These are phyloP conservation scores for Apodemia zela DNA, from an alignment of 2,888 invertebrate genomes.

Conservation along the genomic window DNA sequence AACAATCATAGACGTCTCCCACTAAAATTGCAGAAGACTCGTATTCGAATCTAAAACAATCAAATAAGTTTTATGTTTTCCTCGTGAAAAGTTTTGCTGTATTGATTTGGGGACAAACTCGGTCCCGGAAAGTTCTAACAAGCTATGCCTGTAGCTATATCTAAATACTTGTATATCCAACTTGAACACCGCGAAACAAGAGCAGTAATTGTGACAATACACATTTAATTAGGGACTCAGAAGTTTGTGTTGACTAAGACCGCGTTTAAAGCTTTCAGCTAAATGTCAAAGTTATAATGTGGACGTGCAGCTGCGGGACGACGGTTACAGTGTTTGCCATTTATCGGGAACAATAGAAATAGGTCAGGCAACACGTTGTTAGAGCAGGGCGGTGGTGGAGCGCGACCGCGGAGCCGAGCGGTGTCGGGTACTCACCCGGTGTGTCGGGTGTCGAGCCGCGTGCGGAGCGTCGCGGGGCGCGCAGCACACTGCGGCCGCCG, in stretches of 20 bases:
- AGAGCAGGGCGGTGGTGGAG: constrained; percentile 24
- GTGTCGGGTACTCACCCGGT: constrained; percentile 9
- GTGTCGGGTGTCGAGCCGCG: constrained; percentile 21
- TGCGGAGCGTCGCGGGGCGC: constrained; percentile 25
- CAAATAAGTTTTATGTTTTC: not conserved
- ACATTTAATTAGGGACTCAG: not conserved
- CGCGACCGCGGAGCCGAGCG: not conserved
- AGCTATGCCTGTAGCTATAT: not conserved
- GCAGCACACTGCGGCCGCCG: constrained; percentile 20
- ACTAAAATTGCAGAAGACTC: no score
- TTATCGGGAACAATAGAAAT: constrained; percentile 8
- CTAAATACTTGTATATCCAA: not conserved
- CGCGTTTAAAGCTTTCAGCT: not conserved
- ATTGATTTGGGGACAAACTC: constrained; percentile 3
- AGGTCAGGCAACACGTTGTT: constrained; percentile 33
- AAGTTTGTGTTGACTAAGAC: not conserved
- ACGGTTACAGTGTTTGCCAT: not conserved
- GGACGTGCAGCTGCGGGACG: not conserved
- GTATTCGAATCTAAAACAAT: no score
- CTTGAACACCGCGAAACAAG: not conserved
- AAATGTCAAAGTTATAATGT: not conserved
- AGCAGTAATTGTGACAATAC: not conserved
- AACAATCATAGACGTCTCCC: no score
- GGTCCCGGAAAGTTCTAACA: not conserved
- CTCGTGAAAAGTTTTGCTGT: constrained; percentile 1